A percentile compares a stretch with the other conserved stretches of the same genome.
Evolutionary conservation across 64 coral and sea anemone species (phyloP).

Genomic region (Stichodactyla helianthus): DNA sequence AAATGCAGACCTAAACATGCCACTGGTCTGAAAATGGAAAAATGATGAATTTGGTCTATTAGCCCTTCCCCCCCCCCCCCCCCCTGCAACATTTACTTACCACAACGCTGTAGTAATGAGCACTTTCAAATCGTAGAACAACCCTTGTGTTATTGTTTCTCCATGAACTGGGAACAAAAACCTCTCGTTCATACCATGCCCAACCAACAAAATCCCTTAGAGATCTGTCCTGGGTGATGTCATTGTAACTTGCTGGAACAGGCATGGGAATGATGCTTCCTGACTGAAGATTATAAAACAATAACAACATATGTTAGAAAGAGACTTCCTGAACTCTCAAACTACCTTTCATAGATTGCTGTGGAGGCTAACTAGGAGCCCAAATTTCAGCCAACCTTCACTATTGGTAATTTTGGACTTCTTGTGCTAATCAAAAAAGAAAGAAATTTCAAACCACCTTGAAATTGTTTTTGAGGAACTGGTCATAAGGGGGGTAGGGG

Average conservation of each 20-base stretch:
- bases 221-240: constrained; percentile 74
- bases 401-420: too few species aligned
- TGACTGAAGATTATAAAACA: constrained; percentile 38
- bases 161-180: constrained; percentile 75
- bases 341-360: not conserved
- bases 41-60: too few species aligned
- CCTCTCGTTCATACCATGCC: constrained; percentile 90
- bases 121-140: constrained; percentile 86
- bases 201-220: constrained; percentile 89
- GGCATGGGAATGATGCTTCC: constrained; percentile 85
- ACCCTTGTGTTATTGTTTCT: constrained; percentile 65
- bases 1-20: too few species aligned
- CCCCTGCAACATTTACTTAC: constrained; percentile 33
- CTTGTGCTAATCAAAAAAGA: too few species aligned
- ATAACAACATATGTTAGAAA: not conserved
- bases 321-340: not conserved
- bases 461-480: too few species aligned
- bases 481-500: too few species aligned
- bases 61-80: not conserved
- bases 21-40: not conserved
- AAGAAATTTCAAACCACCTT: too few species aligned
- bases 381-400: too few species aligned
- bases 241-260: constrained; percentile 98
- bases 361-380: too few species aligned
- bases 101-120: constrained; percentile 94